These are phyloP conservation scores for Cryptus armator DNA, from an alignment of 2,888 invertebrate species.

Conservation along the genomic window DNA sequence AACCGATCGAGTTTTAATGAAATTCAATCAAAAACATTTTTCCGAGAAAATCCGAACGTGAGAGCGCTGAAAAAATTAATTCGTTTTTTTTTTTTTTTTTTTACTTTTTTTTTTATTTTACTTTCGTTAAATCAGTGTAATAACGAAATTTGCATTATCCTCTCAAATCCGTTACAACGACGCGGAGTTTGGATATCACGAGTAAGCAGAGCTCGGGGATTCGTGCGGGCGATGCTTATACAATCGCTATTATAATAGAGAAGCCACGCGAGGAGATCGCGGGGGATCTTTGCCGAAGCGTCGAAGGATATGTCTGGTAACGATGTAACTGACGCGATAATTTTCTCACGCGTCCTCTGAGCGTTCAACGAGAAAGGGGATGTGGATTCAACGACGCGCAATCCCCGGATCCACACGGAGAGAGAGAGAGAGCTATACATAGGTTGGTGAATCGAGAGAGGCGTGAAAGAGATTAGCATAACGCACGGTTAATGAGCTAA, in stretches of 20 bases:
- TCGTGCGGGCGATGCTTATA: conserved; percentile 6
- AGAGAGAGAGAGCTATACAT: neutral
- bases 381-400: conserved; percentile 65
- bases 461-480: conserved; percentile 81
- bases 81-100: neutral
- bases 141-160: neutral
- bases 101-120: neutral
- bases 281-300: neutral
- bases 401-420: conserved; percentile 53
- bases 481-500: conserved; percentile 79
- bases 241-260: conserved; percentile 6
- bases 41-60: no score
- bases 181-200: neutral
- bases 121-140: neutral
- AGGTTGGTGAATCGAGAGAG: conserved; percentile 73
- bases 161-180: neutral
- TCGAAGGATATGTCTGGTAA: neutral
- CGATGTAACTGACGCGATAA: conserved; percentile 39
- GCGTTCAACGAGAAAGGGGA: conserved; percentile 60
- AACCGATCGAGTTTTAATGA: no score
- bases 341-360: conserved; percentile 72
- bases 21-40: no score
- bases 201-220: neutral
- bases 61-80: neutral
- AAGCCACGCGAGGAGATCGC: conserved; percentile 22